Evolutionary conservation across 2,113 vertebrate species (phyloP), one percentile per base, ranked within the genome.

Genomic region (Nothocercus julius): DNA sequence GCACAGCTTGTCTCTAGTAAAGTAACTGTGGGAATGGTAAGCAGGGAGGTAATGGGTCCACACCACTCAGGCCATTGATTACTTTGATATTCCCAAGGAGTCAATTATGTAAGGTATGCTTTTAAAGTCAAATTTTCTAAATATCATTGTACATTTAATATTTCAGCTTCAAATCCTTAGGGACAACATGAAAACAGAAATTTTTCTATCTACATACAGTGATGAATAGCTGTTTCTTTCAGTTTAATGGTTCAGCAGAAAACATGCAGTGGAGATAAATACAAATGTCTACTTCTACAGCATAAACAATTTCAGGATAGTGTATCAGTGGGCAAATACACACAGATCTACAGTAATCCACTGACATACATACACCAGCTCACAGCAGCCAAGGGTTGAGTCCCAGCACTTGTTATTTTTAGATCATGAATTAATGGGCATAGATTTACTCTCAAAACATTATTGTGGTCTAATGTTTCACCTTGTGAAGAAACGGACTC

Each of bases 341-440:
- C 19, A 69, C n/a, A 67, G 68, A 11, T 86, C 77, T 53, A n/a
- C 38, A 54, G 19, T 12, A 38, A 10, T 53, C 64, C 11, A 17
- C 38, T 0, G 0, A 74, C 44, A 44, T 20, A 74, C 40, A 44
- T 18, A n/a, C 34, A 87, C 9, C 76, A 75, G 76, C 58, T 75
- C 73, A 56, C 13, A 61, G 38, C 69, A 30, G 6, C 15, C 42
- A 44, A 66, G 15, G 16, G 15, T 9, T 93, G 54, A 36, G 30
- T 38, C n/a, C 19, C 42, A 93, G 30, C 17, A 40, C n/a, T 94
- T 67, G n/a, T 79, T 90, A 59, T 92, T 90, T 95, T 80, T 68
- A 13, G 59, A 34, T 58, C 74, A 83, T 32, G 54, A 94, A 62
- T 32, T 34, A 25, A 47, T 47, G 19, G 92, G 36, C 2, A 5